Conservation (phyloP, 2,888 invertebrate genomes). For the Tribolium freemani region DNA sequence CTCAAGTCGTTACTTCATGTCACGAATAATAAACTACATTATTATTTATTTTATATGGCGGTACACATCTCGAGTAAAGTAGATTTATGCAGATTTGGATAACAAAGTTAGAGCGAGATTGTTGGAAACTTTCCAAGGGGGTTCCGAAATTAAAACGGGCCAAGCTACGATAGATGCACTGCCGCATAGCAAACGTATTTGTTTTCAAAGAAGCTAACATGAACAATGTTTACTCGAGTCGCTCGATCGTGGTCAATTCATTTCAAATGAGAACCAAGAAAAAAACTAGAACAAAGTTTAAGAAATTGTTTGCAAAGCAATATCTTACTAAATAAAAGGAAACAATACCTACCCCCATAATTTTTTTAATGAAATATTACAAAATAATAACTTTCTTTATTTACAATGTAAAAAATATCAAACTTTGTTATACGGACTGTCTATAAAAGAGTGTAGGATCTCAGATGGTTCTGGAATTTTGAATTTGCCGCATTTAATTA, state of each 20-base stretch:
- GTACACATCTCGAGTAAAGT: conserved; percentile 9
- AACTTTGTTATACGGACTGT: too few species aligned
- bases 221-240: conserved; percentile 7
- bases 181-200: conserved; percentile 27
- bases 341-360: too few species aligned
- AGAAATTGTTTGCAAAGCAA: too few species aligned
- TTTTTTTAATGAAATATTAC: too few species aligned
- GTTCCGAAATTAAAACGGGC: conserved; percentile 27
- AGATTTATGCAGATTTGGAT: conserved; percentile 32
- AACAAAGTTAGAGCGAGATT: conserved; percentile 28
- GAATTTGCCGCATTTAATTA: too few species aligned
- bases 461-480: too few species aligned
- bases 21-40: conserved; percentile 19
- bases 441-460: too few species aligned
- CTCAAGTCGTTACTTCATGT: conserved; percentile 2
- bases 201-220: conserved; percentile 14
- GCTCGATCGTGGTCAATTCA: not conserved
- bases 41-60: conserved; percentile 29
- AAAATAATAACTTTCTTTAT: too few species aligned
- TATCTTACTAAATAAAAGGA: too few species aligned
- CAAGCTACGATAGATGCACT: conserved; percentile 2
- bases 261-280: too few species aligned
- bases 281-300: too few species aligned
- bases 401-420: too few species aligned
- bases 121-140: conserved; percentile 30